Evolutionary conservation across 2,888 invertebrate species (phyloP).

Genomic region (Octonoba sinensis): DNA sequence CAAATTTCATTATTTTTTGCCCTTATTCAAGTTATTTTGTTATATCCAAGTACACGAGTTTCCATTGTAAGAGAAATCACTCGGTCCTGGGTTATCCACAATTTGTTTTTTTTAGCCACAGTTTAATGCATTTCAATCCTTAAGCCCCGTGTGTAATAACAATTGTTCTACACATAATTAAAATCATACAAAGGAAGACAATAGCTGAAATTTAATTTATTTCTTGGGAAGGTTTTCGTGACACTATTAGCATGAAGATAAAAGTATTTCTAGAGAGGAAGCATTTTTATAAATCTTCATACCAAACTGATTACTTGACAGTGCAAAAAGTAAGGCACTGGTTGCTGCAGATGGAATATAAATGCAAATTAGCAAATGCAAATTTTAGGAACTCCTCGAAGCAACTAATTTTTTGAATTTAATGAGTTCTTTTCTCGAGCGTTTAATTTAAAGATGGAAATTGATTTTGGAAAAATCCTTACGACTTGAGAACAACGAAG

Average conservation of each 20-base stretch:
- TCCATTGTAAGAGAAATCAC: too few relatives aligned
- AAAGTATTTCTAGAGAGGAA: not conserved
- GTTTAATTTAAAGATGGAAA: too few relatives aligned
- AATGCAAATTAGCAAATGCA: conserved; percentile 4
- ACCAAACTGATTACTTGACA: not conserved
- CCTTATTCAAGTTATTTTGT: too few relatives aligned
- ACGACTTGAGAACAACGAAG: too few relatives aligned
- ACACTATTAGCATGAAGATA: not conserved
- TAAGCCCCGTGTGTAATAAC: not conserved
- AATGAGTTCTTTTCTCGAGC: too few relatives aligned
- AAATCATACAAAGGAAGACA: conserved; percentile 1
- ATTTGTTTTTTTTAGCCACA: not conserved
- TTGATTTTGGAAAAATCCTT: too few relatives aligned
- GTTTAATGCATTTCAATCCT: not conserved
- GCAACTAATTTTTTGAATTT: too few relatives aligned
- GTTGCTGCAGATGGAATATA: too few relatives aligned
- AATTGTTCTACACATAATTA: conserved; percentile 7
- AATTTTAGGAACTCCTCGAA: not conserved
- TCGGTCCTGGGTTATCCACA: too few relatives aligned
- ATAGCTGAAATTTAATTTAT: not conserved
- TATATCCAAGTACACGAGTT: too few relatives aligned
- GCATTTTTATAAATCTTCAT: not conserved
- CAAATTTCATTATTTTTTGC: too few relatives aligned
- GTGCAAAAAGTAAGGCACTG: not conserved
- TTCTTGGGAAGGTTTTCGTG: not conserved